A percentile compares a stretch with the other conserved stretches of the same genome.
These are phyloP conservation scores for Bombus difficillimus DNA, from an alignment of 1,140 invertebrate genomes.

Conservation along the genomic window DNA sequence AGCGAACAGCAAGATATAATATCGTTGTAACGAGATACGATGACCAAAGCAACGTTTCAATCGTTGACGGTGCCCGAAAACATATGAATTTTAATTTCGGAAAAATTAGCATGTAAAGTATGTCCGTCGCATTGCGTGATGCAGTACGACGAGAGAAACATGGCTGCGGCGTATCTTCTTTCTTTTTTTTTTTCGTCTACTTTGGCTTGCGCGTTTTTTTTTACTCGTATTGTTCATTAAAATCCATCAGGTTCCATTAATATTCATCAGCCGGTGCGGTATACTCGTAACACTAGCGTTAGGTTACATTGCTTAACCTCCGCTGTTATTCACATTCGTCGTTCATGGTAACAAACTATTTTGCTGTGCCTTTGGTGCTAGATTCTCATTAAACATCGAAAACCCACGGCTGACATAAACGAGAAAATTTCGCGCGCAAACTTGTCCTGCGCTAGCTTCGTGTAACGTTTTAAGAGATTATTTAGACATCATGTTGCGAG, in stretches of 20 bases:
- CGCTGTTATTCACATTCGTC: slow-evolving; percentile 11
- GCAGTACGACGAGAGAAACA: not conserved
- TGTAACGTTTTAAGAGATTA: not conserved
- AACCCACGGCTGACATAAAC: not conserved
- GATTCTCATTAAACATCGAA: not conserved
- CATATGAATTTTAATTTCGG: slow-evolving; percentile 41
- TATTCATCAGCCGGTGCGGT: slow-evolving; percentile 29
- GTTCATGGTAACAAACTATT: slow-evolving; percentile 22
- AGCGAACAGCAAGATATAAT: slow-evolving; percentile 14
- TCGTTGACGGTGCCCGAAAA: not conserved
- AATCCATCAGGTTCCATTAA: slow-evolving; percentile 48
- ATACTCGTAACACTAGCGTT: not conserved
- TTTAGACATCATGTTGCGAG: not conserved
- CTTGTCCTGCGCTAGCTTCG: too few relatives aligned
- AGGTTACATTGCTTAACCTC: slow-evolving; percentile 32
- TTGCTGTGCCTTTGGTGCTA: not conserved
- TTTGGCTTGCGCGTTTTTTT: slow-evolving; percentile 10
- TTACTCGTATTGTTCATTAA: slow-evolving; percentile 47
- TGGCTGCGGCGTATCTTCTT: not conserved
- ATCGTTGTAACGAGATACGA: slow-evolving; percentile 22
- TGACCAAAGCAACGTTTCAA: not conserved
- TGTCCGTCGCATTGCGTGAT: slow-evolving; percentile 3
- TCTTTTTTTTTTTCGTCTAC: slow-evolving; percentile 32
- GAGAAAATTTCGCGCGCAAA: not conserved
- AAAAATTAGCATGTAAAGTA: slow-evolving; percentile 49